Base-by-base conservation (phyloP, 1,140 invertebrate genomes). In the Nylanderia fulva region DNA sequence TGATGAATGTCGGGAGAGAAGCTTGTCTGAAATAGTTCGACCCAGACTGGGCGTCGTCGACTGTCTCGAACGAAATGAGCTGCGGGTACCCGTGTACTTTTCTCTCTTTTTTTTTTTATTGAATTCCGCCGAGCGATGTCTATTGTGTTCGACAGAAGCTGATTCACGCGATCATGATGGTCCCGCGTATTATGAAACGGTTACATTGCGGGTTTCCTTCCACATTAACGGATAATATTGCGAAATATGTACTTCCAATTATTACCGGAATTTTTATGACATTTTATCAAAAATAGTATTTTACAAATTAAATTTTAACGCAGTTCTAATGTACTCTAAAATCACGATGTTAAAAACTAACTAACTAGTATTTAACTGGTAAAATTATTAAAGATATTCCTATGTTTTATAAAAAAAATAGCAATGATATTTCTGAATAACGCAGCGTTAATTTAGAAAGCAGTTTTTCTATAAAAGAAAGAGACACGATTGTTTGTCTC, bases 11-110 rank as follows among this genome's bases (percentile, higher is more conserved):
- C 80, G 68, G 68, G 72, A 48, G 76, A 82, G 85, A 52, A 72
- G 84, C 87, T 68, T 72, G 83, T 85, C 85, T 89, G 88, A 89
- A 90, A 90, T 90, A 90, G 86, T 85, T 82, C 88, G 85, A 89
- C 85, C 88, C 88, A 89, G 85, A 89, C 88, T 90, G 88, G 88
- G 88, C 88, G 88, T 90, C 88, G 88, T 90, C 88, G 79, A 58
- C 63, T 87, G 88, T 90, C 88, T 86, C 84, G 85, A 21, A 64
- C 88, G 80, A 90, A 90, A 90, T 90, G 88, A 90, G 77, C 89
- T 86, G 74, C 89, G 79, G 75, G 84, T 87, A 84, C 83, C 66
- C 86, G 69, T 66, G 48, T 79, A 63, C 27, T 82, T 48, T 18
- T 42, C 54, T 54, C 45, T 39, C 8, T 72, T 56, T 42, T 60